Base-by-base conservation (phyloP, 2,113 vertebrate genomes). In the Athene noctua region DNA sequence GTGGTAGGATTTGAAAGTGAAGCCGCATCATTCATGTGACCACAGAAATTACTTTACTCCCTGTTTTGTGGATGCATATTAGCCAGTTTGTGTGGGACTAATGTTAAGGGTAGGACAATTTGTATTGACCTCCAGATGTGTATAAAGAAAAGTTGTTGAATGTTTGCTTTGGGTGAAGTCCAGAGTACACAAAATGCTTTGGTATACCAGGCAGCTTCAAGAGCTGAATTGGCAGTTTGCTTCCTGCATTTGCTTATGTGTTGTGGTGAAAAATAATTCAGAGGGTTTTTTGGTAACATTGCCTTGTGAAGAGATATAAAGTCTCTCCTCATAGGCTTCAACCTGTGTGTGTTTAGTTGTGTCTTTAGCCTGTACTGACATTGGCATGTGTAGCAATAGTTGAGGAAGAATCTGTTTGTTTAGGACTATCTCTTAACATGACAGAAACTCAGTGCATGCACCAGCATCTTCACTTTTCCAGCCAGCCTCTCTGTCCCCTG, bases 131-230 rank as follows among this genome's bases (percentile, higher is more conserved):
- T 92, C 55, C 59, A 88, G 67, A 95, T 91, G 63, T 61, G 23
- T 78, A 75, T 88, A 51, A 72, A 92, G 72, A 83, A 74, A 92
- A 86, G 32, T 18, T 47, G 44, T 63, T 83, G 38, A 97, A 71
- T 90, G 32, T 93, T 96, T 94, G 38, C 83, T 94, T 92, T 92
- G 92, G 82, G 29, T 71, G 36, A 80, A 90, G 44, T 67, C 92
- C 71, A 93, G 66, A 73, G 17, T 52, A 88, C 34, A 62, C 54
- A 88, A 79, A 91, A 95, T 70, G 49, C 58, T 65, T 84, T 15
- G 9, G 49, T 82, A n/a, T 80, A 88, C 46, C 78, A 80, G 74
- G 72, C 57, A 81, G 47, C 67, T 90, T 92, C 59, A 91, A 92
- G 72, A 88, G 52, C 27, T 78, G 77, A 86, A 80, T 30, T 88